Conservation (phyloP, 2,888 invertebrate genomes). For the Amiota minor region DNA sequence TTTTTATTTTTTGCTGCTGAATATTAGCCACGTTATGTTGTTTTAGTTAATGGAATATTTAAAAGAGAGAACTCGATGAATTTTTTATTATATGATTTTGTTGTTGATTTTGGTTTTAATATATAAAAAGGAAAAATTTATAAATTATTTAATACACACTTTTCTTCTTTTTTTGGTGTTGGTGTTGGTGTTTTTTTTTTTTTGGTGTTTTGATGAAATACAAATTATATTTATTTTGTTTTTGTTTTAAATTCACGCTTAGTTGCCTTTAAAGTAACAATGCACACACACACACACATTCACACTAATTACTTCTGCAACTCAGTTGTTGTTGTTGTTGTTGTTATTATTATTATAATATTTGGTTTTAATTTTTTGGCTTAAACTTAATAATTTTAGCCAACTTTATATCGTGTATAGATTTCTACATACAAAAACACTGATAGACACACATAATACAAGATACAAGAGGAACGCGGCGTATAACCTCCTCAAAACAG, state of each 20-base stretch:
- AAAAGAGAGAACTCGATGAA: neutral
- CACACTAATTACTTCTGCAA: slow-evolving; percentile 22
- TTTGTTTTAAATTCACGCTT: slow-evolving; percentile 63
- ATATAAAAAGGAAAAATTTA: neutral
- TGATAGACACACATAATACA: slow-evolving; percentile 37
- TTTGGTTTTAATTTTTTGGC: slow-evolving; percentile 41
- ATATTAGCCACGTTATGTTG: too few relatives aligned
- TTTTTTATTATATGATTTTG: neutral
- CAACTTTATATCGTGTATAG: slow-evolving; percentile 16
- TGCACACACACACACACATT: too few relatives aligned
- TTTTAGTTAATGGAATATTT: neutral
- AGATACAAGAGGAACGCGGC: slow-evolving; percentile 29
- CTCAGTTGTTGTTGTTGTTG: slow-evolving; percentile 44
- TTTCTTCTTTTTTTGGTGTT: slow-evolving; percentile 10
- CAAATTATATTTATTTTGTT: slow-evolving; percentile 3
- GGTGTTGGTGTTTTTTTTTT: neutral
- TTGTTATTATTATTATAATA: slow-evolving; percentile 41
- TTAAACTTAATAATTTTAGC: slow-evolving; percentile 43
- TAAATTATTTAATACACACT: slow-evolving; percentile 25
- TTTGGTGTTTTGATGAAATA: neutral
- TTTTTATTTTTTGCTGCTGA: too few relatives aligned
- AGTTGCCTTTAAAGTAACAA: slow-evolving; percentile 59
- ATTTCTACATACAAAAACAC: slow-evolving; percentile 31
- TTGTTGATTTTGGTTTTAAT: too few relatives aligned
- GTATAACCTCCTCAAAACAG: slow-evolving; percentile 2